Percentiles rank a stretch among this genome's conserved stretches.
Conservation (phyloP, 2,797 vertebrate species). For the Margarornis squamiger region DNA sequence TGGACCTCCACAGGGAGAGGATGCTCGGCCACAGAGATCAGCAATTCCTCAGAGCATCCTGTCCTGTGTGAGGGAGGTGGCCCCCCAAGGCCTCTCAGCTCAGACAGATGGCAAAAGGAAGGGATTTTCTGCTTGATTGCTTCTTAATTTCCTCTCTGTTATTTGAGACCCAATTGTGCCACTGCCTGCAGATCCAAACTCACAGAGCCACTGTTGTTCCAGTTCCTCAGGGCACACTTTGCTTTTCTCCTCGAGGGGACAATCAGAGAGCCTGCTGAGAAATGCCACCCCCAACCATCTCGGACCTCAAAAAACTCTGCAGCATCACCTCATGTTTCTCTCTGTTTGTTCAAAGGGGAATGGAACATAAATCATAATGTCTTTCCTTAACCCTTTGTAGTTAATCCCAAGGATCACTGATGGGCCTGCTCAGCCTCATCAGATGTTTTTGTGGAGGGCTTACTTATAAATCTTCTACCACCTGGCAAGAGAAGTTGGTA, state of each 20-base stretch:
- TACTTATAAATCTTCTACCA: neutral
- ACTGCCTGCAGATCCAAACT: neutral
- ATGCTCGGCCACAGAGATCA: fast-evolving
- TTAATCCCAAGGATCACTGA: neutral
- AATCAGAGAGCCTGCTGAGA: neutral
- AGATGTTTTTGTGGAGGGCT: neutral
- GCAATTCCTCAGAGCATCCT: fast-evolving
- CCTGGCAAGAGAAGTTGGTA: neutral
- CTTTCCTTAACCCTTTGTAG: neutral
- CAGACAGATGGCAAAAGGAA: neutral
- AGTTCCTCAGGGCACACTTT: neutral
- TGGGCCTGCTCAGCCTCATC: neutral
- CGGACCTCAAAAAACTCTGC: neutral
- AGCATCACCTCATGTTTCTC: neutral
- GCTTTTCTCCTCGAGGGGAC: neutral
- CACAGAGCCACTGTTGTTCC: neutral
- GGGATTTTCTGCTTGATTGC: neutral
- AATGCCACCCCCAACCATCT: neutral
- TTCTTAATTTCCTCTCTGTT: neutral
- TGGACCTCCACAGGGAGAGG: neutral
- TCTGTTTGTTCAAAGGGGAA: neutral
- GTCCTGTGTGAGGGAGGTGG: fast-evolving
- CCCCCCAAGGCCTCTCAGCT: neutral
- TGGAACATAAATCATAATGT: neutral
- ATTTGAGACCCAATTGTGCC: neutral